phyloP scores from a whole-genome alignment of 2,113 vertebrate species.

The Redunca redunca region DNA sequence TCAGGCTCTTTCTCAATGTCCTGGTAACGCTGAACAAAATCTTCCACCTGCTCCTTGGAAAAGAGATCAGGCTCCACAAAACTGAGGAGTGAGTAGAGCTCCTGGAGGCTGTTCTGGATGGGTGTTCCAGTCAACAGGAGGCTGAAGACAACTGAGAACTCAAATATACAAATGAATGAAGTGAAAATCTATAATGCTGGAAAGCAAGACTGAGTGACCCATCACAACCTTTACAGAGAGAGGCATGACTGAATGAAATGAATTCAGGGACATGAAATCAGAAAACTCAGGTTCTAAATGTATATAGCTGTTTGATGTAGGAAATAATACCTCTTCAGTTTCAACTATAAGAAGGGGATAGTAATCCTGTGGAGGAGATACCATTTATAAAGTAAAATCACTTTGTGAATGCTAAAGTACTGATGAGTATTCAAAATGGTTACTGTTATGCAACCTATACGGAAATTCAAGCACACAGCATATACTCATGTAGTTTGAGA shows the following conservation, averaged over 20 bases:
- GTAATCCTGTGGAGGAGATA: background rate
- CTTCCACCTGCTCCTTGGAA: constrained; percentile 76
- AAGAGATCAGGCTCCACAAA: constrained; percentile 91
- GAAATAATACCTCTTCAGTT: background rate
- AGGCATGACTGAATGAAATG: background rate
- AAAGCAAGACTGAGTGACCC: background rate
- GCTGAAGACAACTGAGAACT: constrained; percentile 89
- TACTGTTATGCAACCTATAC: background rate
- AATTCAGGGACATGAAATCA: background rate
- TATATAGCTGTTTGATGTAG: background rate
- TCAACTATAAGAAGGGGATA: background rate
- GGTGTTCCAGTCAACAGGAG: constrained; percentile 94
- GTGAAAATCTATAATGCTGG: background rate
- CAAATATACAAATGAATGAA: constrained; percentile 29
- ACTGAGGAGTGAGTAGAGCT: constrained; percentile 92
- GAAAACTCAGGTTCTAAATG: background rate
- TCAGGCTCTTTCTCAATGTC: constrained; percentile 80
- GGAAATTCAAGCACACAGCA: background rate
- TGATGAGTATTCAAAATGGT: background rate
- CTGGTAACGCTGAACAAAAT: constrained; percentile 84
- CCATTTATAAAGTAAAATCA: background rate
- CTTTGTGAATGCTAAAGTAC: background rate
- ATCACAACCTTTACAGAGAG: background rate
- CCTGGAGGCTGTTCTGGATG: constrained; percentile 93
- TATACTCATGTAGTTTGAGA: background rate